Evolutionary conservation across 2,113 vertebrate genomes (phyloP), one percentile per base, ranked within the genome.

Genomic region (Gambusia affinis): DNA sequence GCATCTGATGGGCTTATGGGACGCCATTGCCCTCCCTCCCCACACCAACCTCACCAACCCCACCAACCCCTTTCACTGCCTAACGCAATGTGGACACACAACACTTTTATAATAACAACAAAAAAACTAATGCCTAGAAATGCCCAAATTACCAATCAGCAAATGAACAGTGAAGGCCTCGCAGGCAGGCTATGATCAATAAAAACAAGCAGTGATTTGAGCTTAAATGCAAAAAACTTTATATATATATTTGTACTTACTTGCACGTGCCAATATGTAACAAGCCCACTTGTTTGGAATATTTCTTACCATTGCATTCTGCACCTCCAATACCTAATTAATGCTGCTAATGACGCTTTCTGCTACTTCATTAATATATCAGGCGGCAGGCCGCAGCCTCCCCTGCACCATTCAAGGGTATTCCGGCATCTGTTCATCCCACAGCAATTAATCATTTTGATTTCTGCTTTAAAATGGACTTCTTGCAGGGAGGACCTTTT

Each of bases 371-470:
- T 96, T 95, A 96, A 96, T 96, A 96, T 93, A 96, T 96, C 95
- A 96, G 88, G 94, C 93, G 92, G 94, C 88, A 51, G 88, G 92
- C 91, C 80, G 92, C 94, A 92, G 94, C 93, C 94, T 94, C 79
- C 75, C 76, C 82, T 88, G 86, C 92, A 85, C 91, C 92, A 95
- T 96, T 95, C 95, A 95, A 96, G 95, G 96, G 95, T 96, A 95
- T 95, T 96, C 95, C 95, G 95, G 96, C 97, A 97, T 97, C 96
- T 98, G 96, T 96, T 97, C 95, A 94, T 95, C 96, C 96, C 95
- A 93, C 89, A 84, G 96, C 96, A 97, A 98, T 98, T 98, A 97
- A 98, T 98, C 97, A 98, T 98, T 96, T 96, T 97, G 97, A 98
- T 97, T 96, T 96, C 97, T 96, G 95, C 95, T 96, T 96, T 95